These are phyloP conservation scores for Sparus aurata DNA, from an alignment of 2,797 vertebrate species.

Conservation along the genomic window DNA sequence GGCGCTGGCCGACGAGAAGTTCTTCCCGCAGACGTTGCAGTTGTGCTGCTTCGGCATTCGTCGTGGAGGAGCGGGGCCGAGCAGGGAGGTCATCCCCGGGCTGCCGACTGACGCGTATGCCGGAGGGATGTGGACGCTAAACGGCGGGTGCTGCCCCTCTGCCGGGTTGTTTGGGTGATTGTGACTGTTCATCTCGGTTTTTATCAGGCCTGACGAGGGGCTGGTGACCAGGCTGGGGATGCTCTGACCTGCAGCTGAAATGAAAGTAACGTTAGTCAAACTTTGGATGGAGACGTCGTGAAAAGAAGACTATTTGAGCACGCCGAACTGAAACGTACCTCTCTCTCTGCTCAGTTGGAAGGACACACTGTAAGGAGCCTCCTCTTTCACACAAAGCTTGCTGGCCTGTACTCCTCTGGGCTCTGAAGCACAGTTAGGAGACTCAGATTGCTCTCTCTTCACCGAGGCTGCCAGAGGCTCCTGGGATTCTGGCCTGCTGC, in stretches of 20 bases:
- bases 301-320: not conserved
- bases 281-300: not conserved
- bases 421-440: conserved; percentile 85
- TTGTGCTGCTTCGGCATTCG: conserved; percentile 97
- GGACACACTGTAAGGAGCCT: conserved; percentile 89
- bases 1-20: conserved; percentile 98
- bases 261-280: not conserved
- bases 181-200: conserved; percentile 93
- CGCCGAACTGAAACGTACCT: conserved; percentile 86
- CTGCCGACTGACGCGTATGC: conserved; percentile 87
- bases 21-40: conserved; percentile 97
- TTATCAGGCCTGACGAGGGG: conserved; percentile 87
- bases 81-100: conserved; percentile 90
- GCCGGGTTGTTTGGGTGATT: conserved; percentile 86
- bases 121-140: conserved; percentile 89
- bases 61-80: conserved; percentile 90
- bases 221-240: conserved; percentile 86
- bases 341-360: conserved; percentile 92
- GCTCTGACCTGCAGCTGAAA: conserved; percentile 87
- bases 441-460: conserved; percentile 92
- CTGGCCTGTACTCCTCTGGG: conserved; percentile 86
- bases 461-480: conserved; percentile 84
- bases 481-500: conserved; percentile 85
- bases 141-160: conserved; percentile 88
- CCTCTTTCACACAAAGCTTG: conserved; percentile 90